Percentiles rank a stretch among this genome's conserved stretches.
phyloP scores from a whole-genome alignment of 2,888 invertebrate genomes.

The Acholoe squamosa region DNA sequence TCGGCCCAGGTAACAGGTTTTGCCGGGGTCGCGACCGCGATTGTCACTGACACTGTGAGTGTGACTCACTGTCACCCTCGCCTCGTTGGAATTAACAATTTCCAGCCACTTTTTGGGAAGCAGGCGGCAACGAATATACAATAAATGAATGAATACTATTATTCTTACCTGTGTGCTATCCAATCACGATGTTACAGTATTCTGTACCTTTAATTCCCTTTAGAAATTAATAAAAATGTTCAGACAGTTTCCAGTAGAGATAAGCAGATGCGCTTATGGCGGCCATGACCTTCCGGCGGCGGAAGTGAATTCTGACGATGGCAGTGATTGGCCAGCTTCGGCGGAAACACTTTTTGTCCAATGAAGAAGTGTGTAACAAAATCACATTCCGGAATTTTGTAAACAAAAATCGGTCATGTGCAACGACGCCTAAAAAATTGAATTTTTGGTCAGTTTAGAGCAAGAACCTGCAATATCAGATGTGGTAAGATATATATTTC shows the following conservation, averaged over 20 bases:
- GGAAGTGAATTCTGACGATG: not conserved
- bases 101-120: too few relatives aligned
- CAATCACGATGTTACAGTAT: not conserved
- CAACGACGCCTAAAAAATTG: too few relatives aligned
- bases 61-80: too few relatives aligned
- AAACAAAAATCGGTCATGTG: too few relatives aligned
- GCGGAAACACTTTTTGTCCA: not conserved
- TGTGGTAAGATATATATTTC: not conserved
- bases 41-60: too few relatives aligned
- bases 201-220: not conserved
- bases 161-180: not conserved
- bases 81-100: too few relatives aligned
- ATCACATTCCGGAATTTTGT: too few relatives aligned
- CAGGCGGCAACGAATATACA: too few relatives aligned
- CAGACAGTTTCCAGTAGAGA: not conserved
- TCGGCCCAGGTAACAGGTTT: too few relatives aligned
- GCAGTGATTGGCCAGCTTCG: not conserved
- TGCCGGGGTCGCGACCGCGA: too few relatives aligned
- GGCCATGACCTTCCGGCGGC: slow-evolving; percentile 45
- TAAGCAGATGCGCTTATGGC: slow-evolving; percentile 37
- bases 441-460: too few relatives aligned
- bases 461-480: not conserved
- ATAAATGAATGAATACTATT: not conserved
- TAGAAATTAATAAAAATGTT: not conserved
- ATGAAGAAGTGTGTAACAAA: not conserved